A percentile compares a stretch with the other conserved stretches of the same genome.
phyloP scores from a whole-genome alignment of 2,888 invertebrate species.

The Parasteatoda lunata region DNA sequence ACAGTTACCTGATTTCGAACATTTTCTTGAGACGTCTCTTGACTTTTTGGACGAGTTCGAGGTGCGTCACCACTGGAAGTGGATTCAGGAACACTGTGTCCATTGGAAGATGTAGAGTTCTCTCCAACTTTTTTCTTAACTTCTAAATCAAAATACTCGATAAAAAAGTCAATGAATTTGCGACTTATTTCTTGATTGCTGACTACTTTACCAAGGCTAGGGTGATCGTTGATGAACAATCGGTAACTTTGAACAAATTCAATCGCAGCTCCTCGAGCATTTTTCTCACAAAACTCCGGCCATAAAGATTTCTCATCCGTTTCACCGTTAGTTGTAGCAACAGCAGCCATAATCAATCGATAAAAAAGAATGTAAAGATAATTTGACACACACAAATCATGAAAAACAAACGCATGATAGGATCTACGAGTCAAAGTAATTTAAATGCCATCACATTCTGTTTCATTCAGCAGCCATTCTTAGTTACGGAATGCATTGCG shows the following conservation, averaged over 20 bases:
- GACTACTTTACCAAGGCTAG: constrained; percentile 52
- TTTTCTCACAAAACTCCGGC: constrained; percentile 69
- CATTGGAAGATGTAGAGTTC: constrained; percentile 54
- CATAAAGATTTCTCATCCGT: constrained; percentile 61
- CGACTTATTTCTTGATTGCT: constrained; percentile 63
- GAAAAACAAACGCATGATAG: constrained; percentile 11
- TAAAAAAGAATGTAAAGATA: background rate
- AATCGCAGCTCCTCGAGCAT: constrained; percentile 64
- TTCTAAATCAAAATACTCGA: constrained; percentile 65
- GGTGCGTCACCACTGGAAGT: constrained; percentile 19
- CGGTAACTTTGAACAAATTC: constrained; percentile 68
- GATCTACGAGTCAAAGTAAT: constrained; percentile 27
- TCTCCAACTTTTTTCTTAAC: constrained; percentile 60
- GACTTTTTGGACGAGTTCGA: constrained; percentile 56
- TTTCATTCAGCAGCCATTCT: constrained; percentile 30
- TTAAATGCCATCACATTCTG: constrained; percentile 59
- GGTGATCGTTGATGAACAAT: constrained; percentile 66
- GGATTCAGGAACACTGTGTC: constrained; percentile 41
- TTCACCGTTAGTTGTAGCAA: constrained; percentile 53
- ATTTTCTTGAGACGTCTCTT: constrained; percentile 68
- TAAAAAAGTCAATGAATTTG: constrained; percentile 63
- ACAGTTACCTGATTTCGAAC: constrained; percentile 32
- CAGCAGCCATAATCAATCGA: constrained; percentile 45
- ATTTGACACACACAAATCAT: background rate
- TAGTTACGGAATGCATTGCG: constrained; percentile 32